phyloP scores from a whole-genome alignment of 2,797 vertebrate species.

The Pseudochirops cupreus region DNA sequence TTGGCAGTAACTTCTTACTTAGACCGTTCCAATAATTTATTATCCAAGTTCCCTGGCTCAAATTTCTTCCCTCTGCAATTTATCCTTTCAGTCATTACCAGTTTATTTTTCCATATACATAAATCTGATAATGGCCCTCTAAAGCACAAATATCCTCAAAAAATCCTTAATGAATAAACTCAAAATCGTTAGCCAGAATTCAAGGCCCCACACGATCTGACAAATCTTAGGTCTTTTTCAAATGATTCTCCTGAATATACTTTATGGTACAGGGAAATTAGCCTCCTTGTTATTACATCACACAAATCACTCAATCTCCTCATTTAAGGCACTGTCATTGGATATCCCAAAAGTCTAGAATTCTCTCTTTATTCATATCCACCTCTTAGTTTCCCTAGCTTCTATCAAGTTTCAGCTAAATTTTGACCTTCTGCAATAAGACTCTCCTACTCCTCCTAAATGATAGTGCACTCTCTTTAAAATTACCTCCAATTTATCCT shows the following conservation, averaged over 20 bases:
- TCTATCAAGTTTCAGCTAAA: too few species aligned
- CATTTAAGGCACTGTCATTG: neutral
- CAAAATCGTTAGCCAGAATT: neutral
- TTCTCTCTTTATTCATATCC: neutral
- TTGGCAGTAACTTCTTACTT: neutral
- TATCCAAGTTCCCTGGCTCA: neutral
- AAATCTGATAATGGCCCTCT: neutral
- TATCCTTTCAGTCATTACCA: neutral
- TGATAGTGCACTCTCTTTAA: too few species aligned
- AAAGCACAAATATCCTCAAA: neutral
- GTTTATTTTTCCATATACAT: neutral
- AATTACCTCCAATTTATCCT: too few species aligned
- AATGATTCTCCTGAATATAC: neutral
- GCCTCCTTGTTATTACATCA: neutral
- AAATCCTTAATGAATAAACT: neutral
- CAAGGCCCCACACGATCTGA: neutral
- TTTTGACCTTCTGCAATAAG: too few species aligned
- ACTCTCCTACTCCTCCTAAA: too few species aligned
- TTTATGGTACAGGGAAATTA: neutral
- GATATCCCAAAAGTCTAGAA: neutral
- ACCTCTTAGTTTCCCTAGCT: neutral
- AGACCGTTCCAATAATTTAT: neutral
- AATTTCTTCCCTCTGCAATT: neutral
- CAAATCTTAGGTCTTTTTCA: neutral
- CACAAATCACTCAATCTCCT: neutral